These are phyloP conservation scores for Geococcyx californianus DNA, from an alignment of 2,113 vertebrate species.

Conservation along the genomic window DNA sequence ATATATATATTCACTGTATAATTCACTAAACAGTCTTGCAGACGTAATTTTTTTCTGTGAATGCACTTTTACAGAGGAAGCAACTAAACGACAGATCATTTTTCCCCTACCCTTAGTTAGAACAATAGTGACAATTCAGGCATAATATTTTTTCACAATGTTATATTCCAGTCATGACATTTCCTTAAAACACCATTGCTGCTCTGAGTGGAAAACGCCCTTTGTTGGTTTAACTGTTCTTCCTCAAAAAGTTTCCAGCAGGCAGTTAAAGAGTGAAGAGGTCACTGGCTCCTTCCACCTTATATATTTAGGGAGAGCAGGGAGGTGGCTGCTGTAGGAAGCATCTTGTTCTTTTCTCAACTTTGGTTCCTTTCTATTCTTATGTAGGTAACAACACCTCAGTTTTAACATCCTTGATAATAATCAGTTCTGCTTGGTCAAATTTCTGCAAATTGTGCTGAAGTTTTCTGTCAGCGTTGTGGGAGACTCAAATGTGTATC, in stretches of 20 bases:
- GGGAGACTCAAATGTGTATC: background rate
- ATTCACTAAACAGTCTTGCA: background rate
- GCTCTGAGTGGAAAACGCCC: background rate
- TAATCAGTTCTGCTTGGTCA: background rate
- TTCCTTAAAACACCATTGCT: background rate
- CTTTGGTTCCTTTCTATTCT: background rate
- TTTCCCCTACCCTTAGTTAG: background rate
- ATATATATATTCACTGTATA: background rate
- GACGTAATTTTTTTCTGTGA: background rate
- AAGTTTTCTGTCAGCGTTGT: background rate
- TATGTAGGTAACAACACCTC: background rate
- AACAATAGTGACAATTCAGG: background rate
- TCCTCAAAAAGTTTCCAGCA: background rate
- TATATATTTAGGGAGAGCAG: background rate
- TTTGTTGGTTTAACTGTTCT: background rate
- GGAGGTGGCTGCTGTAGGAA: background rate
- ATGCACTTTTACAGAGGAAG: background rate
- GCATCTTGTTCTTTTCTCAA: background rate
- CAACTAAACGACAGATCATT: background rate
- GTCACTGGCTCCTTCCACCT: background rate
- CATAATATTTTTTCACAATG: background rate
- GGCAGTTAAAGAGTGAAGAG: background rate
- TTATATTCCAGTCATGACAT: background rate
- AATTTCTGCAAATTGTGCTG: background rate
- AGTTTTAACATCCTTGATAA: background rate